Evolutionary conservation across 2,797 vertebrate genomes (phyloP).

Genomic region (Acipenser ruthenus): DNA sequence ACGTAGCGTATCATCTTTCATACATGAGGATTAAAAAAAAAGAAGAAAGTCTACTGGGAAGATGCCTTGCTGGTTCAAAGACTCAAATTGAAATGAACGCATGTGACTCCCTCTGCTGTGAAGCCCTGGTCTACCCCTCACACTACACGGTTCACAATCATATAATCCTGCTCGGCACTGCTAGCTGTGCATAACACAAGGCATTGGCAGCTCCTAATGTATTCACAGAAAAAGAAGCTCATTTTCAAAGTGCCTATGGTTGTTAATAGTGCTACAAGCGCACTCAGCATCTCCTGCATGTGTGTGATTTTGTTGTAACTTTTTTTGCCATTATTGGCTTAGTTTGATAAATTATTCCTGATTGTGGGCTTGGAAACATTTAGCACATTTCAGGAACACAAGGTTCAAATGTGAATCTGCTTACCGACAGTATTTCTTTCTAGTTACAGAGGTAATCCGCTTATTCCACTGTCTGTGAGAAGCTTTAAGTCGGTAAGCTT

Average conservation of each 20-base stretch:
- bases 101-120: neutral
- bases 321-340: no score
- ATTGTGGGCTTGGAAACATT: no score
- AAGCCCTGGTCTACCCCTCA: neutral
- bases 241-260: neutral
- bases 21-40: neutral
- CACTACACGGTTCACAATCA: neutral
- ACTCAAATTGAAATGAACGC: neutral
- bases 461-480: neutral
- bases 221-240: constrained; percentile 1
- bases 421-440: neutral
- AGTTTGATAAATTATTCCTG: no score
- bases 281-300: no score
- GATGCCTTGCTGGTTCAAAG: neutral
- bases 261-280: no score
- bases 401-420: no score
- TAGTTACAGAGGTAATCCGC: neutral
- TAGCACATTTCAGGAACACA: no score
- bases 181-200: neutral
- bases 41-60: neutral
- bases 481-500: neutral
- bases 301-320: no score
- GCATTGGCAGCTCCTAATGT: neutral
- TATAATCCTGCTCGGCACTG: neutral
- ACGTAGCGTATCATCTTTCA: neutral